A percentile compares a stretch with the other conserved stretches of the same genome.
phyloP scores from a whole-genome alignment of 1,140 invertebrate genomes.

The Drosophila littoralis region DNA sequence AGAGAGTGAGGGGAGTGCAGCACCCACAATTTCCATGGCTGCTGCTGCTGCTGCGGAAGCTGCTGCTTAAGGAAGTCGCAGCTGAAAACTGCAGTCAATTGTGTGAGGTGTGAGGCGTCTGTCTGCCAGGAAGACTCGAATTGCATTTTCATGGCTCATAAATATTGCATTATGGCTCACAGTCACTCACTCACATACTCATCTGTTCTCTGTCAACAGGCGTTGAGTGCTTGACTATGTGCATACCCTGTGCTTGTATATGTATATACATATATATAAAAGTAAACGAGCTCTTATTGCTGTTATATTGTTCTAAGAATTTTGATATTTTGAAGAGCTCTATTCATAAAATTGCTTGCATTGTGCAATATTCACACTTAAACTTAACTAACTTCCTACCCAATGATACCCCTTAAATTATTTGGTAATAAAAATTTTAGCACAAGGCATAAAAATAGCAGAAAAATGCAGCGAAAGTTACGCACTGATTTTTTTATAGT shows the following conservation, averaged over 20 bases:
- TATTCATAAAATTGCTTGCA: background rate
- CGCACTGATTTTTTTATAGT: conserved; percentile 16
- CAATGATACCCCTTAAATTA: background rate
- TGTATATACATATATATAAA: too few relatives aligned
- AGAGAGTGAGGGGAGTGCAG: background rate
- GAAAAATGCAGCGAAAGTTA: conserved; percentile 38
- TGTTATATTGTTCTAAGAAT: too few relatives aligned
- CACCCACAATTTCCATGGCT: conserved; percentile 58
- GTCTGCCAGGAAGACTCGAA: conserved; percentile 37
- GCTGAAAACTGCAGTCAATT: conserved; percentile 42
- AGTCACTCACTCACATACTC: conserved; percentile 24
- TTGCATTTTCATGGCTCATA: conserved; percentile 77
- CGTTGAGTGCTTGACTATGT: background rate
- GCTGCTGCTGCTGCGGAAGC: conserved; percentile 50
- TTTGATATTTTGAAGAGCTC: background rate
- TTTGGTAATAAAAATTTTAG: conserved; percentile 24
- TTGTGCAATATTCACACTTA: too few relatives aligned
- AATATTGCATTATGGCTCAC: conserved; percentile 54
- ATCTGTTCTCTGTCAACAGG: conserved; percentile 8
- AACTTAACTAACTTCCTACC: too few relatives aligned
- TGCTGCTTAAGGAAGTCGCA: conserved; percentile 66
- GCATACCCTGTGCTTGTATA: conserved; percentile 17
- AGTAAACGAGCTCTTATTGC: too few relatives aligned
- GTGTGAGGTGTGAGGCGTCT: conserved; percentile 38
- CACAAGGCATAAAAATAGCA: conserved; percentile 28